A percentile compares a stretch with the other conserved stretches of the same genome.
phyloP scores from a whole-genome alignment of 2,797 vertebrate genomes.

The Halcyon chelicuti region DNA sequence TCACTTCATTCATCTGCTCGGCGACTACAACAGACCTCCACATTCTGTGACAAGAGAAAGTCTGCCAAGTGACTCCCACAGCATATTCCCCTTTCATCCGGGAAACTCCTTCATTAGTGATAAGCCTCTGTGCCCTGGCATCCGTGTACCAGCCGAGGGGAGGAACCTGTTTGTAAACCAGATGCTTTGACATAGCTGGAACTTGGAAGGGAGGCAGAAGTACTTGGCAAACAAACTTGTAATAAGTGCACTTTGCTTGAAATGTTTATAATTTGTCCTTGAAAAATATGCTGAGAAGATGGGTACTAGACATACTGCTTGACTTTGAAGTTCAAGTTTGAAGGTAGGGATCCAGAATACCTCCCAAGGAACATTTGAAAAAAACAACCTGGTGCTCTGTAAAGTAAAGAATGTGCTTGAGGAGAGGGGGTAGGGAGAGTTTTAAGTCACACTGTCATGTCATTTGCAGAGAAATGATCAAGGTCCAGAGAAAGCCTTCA shows the following conservation, averaged over 20 bases:
- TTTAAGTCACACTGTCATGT: not conserved
- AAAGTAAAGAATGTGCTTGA: constrained; percentile 23
- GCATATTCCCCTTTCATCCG: constrained; percentile 46
- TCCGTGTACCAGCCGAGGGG: constrained; percentile 13
- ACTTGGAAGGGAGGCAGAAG: constrained; percentile 47
- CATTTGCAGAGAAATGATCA: not conserved
- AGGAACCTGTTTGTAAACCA: constrained; percentile 71
- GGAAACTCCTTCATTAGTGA: constrained; percentile 14
- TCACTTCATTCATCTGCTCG: constrained; percentile 64
- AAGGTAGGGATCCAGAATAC: not conserved
- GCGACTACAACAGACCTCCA: not conserved
- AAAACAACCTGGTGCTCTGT: not conserved
- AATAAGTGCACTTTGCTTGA: constrained; percentile 67
- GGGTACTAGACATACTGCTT: constrained; percentile 7
- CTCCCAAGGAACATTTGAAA: not conserved
- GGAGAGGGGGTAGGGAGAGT: not conserved
- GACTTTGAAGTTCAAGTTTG: constrained; percentile 56
- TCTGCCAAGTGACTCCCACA: constrained; percentile 26
- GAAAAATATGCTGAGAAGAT: constrained; percentile 68
- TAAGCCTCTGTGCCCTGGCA: constrained; percentile 35
- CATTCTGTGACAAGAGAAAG: constrained; percentile 22
- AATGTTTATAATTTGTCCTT: constrained; percentile 66
- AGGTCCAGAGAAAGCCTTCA: not conserved
- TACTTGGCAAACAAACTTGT: constrained; percentile 67
- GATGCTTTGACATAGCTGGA: constrained; percentile 42